Base-by-base conservation (phyloP, 1,140 invertebrate species). In the Micrasema minimum region DNA sequence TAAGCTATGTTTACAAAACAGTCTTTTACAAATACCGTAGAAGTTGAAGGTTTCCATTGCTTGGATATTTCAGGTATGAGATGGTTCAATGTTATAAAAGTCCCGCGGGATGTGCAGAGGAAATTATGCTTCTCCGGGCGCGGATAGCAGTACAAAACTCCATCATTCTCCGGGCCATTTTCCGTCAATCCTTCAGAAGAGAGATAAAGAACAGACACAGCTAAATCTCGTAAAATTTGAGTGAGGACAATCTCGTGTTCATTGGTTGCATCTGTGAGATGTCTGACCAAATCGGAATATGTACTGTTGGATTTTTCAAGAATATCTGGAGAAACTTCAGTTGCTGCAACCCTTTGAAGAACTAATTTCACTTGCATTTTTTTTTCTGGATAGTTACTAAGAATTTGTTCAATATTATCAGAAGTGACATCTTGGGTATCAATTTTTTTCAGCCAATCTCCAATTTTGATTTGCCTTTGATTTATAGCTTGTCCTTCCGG, bases 31-130 rank as follows among this genome's bases (percentile, higher is more conserved):
- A 84, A 75, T 41, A 90, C 78, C 48, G 86, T 87, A 20, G 89
- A 88, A 65, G 85, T 83, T 66, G 79, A 72, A 12, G 89, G 88
- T 75, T 84, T 80, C 74, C 83, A 83, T 16, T 80, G 82, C 14
- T 85, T 86, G 66, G 87, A 81, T 48, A 88, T 85, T 74, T 89
- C 88, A 16, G 88, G 85, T 23, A 90, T 79, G 76, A 91, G 84
- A 78, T 91, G 89, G 79, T 88, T 88, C 11, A 91, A 79, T 3
- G 90, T 91, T 22, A 91, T 84, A 80, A 89, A 91, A 41, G 89
- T 86, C 37, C 90, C 90, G 78, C 88, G 85, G 7, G 86, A 85
- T 23, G 82, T 82, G 64, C 85, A 88, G n/a, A 91, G 77, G 71
- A 82, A 79, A 69, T 86, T 88, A 77, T 88, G 88, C 76, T 81